Base-by-base conservation (phyloP, 2,797 vertebrate species). In the Dicrostonyx torquatus region DNA sequence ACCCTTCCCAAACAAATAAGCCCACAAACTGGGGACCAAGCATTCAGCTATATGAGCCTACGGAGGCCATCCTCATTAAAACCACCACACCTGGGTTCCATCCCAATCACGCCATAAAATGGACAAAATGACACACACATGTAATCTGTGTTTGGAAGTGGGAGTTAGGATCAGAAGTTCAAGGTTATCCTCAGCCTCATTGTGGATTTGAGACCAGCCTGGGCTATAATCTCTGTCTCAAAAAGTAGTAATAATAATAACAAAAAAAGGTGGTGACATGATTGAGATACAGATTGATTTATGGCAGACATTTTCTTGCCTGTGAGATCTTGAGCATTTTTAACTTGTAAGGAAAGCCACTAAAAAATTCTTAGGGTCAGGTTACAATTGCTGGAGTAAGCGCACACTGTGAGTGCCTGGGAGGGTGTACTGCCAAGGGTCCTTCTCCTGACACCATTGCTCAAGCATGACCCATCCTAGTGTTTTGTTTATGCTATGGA, bases 321-420 rank as follows among this genome's bases (percentile, higher is more conserved):
- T 31, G 22, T 26, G 18, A 73, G 26, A 26, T 78, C 22, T 55
- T 58, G 34, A 24, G 68, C 66, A 72, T n/a, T 89, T 95, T 93
- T 50, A 95, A 94, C 86, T 93, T 22, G 20, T 50, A 93, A 90
- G 24, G 26, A 22, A 87, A 82, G 29, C 43, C 60, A 50, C 1
- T n/a, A 26, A 22, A 58, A 76, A 85, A 96, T 77, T 93, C 66
- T 94, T 40, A 60, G 75, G 43, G 8, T 94, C 76, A 72, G 45
- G 45, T 70, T 37, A 73, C 58, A 85, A 68, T 11, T 66, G 66
- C 60, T 68, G 22, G 40, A 72, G n/a, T 84, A 84, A 60, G 79
- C 34, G n/a, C 12, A 37, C 20, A 12, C 18, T 85, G 20, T 83
- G 43, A 83, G 60, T 85, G 89, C 26, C 40, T 5, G 12, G 14